Evolutionary conservation across 30 jellyfish, hydroid and myxozoan genomes (phyloP), one percentile per base, ranked within the genome.

Genomic region (Nemopilema nomurai): DNA sequence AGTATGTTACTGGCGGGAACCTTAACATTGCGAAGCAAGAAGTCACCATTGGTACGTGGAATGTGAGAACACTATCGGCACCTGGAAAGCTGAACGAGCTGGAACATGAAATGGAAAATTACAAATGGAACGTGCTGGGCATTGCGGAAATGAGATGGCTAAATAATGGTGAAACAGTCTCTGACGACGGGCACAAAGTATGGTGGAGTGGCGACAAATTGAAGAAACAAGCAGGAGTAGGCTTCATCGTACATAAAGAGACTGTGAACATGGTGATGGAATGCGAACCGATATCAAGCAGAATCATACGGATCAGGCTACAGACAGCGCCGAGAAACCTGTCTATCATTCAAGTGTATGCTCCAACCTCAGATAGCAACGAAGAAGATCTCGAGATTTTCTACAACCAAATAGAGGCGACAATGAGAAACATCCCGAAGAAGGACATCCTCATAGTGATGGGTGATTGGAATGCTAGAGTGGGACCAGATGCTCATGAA

Each of bases 11-110:
- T 50, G 78, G 78, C 25, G 87, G 78, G 78, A 52, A 30, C 23
- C 57, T 51, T n/a, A 49, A 51, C 32, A 20, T 27, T 19, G 91
- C 80, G 71, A 83, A 83, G 70, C 80, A 49, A 26, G 87, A 73
- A 22, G 79, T 51, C 51, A 71, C 92, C 79, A 83, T 83, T 51
- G 89, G 90, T 25, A 83, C 92, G 23, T 83, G 90, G 92, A 83
- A 83, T 62, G 92, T 83, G 84, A 32, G 90, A 81, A 69, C 85
- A 19, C 67, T 81, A 30, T 22, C 74, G 24, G 76, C 73, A 27
- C 23, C 64, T 41, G 85, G 90, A 30, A 81, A 81, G 76, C 63
- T 81, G 57, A 69, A 81, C 63, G 84, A 66, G 57, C 77, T 81
- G 76, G 90, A 66, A 26, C 51, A 81, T 16, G 90, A 81, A 41